Percentiles rank a stretch among this genome's conserved stretches.
These are phyloP conservation scores for Megalurothrips usitatus DNA, from an alignment of 2,888 invertebrate species.

Conservation along the genomic window DNA sequence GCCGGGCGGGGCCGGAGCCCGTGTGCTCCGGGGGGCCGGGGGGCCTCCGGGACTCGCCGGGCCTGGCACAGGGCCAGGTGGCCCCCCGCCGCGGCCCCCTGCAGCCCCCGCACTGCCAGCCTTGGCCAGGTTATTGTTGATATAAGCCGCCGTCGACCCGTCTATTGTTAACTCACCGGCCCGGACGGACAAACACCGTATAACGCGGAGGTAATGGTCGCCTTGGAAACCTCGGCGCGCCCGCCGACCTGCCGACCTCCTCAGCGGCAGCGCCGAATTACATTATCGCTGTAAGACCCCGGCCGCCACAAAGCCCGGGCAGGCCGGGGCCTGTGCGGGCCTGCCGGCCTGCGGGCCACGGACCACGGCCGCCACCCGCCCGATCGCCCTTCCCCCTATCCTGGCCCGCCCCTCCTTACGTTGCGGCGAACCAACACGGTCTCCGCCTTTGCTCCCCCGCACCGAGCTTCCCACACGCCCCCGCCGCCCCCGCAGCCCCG, in stretches of 20 bases:
- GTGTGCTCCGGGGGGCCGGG: background rate
- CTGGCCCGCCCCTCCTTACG: background rate
- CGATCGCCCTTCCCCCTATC: background rate
- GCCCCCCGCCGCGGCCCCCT: background rate
- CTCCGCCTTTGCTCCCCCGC: background rate
- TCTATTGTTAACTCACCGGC: slow-evolving; percentile 10
- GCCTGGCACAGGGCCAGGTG: background rate
- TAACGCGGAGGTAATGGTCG: slow-evolving; percentile 6
- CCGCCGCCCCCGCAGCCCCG: no score
- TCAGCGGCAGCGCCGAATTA: background rate
- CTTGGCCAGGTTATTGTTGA: slow-evolving; percentile 6
- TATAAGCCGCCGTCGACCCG: background rate
- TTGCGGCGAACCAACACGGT: no score
- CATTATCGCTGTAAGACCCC: background rate
- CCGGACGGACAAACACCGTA: background rate
- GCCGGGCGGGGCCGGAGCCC: background rate
- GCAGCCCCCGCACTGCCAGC: background rate
- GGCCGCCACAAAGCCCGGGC: background rate
- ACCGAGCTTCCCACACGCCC: background rate
- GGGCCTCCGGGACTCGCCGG: background rate
- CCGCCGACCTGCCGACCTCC: background rate
- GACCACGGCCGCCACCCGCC: background rate
- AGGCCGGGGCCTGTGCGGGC: background rate
- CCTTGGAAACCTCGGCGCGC: background rate
- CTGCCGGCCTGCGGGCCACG: background rate